These are phyloP conservation scores for Zoanthus solanderi DNA, from an alignment of 92 coral and sea anemone genomes.

Conservation along the genomic window DNA sequence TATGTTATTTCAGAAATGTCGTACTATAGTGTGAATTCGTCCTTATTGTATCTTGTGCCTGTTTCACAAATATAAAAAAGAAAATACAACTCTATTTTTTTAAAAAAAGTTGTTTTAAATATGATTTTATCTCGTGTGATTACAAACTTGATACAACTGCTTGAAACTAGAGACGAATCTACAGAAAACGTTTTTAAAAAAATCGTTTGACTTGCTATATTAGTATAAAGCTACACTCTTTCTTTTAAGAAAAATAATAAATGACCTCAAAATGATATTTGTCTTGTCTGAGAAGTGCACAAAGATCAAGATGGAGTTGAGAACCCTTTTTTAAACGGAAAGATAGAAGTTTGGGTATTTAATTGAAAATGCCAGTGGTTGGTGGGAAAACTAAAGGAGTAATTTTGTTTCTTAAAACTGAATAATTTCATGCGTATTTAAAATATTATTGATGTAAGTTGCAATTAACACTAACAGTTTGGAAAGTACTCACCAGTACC, in stretches of 20 bases:
- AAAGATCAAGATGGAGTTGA: background rate
- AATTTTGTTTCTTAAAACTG: background rate
- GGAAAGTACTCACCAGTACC: slow-evolving; percentile 65
- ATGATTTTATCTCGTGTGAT: slow-evolving; percentile 14
- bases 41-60: background rate
- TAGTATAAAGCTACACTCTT: background rate
- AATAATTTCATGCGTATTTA: background rate
- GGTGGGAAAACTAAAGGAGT: background rate
- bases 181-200: background rate
- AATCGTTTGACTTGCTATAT: background rate
- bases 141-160: background rate
- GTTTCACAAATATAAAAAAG: background rate
- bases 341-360: background rate
- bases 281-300: background rate
- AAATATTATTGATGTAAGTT: background rate
- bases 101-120: slow-evolving; percentile 3
- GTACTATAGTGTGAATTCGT: background rate
- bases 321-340: background rate
- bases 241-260: slow-evolving; percentile 22
- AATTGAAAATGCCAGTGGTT: background rate
- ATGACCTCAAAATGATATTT: background rate
- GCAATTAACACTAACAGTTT: background rate
- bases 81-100: background rate
- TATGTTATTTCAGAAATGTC: background rate
- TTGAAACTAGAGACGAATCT: slow-evolving; percentile 20